Percentiles rank a stretch among this genome's conserved stretches.
Conservation (phyloP, 2,797 vertebrate species). For the Scolopax rusticola region DNA sequence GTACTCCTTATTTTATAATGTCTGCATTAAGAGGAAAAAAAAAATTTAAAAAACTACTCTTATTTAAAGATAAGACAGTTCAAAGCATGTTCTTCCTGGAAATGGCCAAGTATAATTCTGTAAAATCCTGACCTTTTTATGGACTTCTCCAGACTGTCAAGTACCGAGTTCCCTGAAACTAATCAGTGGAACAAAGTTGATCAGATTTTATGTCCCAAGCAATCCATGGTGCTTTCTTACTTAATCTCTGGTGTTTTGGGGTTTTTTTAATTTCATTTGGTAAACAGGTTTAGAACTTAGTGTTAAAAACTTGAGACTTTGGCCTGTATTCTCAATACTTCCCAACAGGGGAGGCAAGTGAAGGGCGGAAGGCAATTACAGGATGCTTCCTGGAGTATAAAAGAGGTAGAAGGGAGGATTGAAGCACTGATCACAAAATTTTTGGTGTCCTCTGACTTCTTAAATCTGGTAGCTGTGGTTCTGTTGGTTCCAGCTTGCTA, state of each 20-base stretch:
- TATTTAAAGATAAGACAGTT: neutral
- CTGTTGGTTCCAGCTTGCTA: neutral
- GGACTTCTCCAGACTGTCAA: neutral
- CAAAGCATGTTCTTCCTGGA: neutral
- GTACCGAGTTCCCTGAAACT: neutral
- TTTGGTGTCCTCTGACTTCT: neutral
- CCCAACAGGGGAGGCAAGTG: neutral
- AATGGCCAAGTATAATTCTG: neutral
- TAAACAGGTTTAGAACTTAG: slow-evolving; percentile 19
- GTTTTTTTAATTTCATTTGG: neutral
- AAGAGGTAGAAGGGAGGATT: neutral
- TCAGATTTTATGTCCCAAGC: neutral
- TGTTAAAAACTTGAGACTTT: neutral
- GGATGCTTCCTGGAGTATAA: neutral
- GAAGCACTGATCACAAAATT: neutral
- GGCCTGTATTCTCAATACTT: neutral
- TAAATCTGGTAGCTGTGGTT: neutral
- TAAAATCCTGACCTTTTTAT: neutral
- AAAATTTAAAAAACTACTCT: too few relatives aligned
- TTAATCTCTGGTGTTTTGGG: neutral
- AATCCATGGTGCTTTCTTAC: neutral
- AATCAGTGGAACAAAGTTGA: neutral
- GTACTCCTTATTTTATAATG: neutral
- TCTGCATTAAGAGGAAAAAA: neutral
- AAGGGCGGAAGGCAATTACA: neutral